Percentiles rank a stretch among this genome's conserved stretches.
Evolutionary conservation across 2,797 vertebrate species (phyloP).

Genomic region (Valencia hispanica): DNA sequence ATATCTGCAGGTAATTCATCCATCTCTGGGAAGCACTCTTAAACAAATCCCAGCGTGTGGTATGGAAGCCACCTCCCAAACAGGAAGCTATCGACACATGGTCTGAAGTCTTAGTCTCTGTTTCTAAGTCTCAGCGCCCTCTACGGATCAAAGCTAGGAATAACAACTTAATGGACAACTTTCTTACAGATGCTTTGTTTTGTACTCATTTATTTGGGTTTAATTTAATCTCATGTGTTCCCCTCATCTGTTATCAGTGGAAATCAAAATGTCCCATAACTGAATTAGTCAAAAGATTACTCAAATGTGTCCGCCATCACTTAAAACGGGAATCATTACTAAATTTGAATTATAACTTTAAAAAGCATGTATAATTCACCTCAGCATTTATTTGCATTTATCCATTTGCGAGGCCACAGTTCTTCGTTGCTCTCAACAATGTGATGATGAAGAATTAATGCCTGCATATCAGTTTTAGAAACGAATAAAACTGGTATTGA

Average conservation of each 20-base stretch:
- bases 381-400: background rate
- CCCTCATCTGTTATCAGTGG: too few relatives aligned
- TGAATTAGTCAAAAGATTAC: too few relatives aligned
- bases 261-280: too few relatives aligned
- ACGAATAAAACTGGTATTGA: too few relatives aligned
- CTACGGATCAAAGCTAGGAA: slow-evolving; percentile 26
- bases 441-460: background rate
- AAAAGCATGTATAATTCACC: background rate
- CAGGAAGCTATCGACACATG: slow-evolving; percentile 57
- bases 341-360: background rate
- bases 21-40: slow-evolving; percentile 58
- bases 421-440: too few relatives aligned
- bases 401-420: background rate
- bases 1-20: slow-evolving; percentile 76
- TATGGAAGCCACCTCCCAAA: background rate
- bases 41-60: background rate
- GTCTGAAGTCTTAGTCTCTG: background rate
- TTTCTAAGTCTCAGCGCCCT: slow-evolving; percentile 20
- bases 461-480: background rate
- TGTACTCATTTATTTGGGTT: background rate
- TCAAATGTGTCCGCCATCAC: too few relatives aligned
- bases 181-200: too few relatives aligned
- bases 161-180: too few relatives aligned
- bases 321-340: too few relatives aligned
- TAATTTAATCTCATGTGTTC: too few relatives aligned